Evolutionary conservation across 1,140 invertebrate genomes (phyloP).

Genomic region (Drosophila orena): DNA sequence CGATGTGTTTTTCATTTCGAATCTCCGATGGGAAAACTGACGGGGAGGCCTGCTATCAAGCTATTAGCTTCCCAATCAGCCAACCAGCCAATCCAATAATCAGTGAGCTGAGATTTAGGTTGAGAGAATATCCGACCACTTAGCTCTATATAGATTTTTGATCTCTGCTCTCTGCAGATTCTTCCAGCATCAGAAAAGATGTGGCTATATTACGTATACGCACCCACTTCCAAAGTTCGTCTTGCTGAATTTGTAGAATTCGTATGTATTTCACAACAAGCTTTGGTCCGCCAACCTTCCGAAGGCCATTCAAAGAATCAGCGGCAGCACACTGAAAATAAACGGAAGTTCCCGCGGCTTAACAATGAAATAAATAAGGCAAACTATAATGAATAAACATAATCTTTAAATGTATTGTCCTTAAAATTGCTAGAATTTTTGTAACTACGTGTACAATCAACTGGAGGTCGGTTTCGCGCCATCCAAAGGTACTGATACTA

Average conservation of each 20-base stretch:
- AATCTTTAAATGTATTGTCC: neutral
- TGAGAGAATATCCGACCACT: neutral
- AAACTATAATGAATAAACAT: too few relatives aligned
- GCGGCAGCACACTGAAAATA: constrained; percentile 7
- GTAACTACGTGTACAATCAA: too few relatives aligned
- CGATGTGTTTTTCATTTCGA: too few relatives aligned
- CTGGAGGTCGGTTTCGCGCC: too few relatives aligned
- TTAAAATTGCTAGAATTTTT: neutral
- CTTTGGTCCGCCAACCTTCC: constrained; percentile 15
- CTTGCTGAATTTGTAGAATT: constrained; percentile 1
- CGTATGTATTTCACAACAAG: constrained; percentile 32
- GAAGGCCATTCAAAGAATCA: constrained; percentile 28
- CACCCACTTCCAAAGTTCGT: constrained; percentile 2
- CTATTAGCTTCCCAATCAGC: neutral
- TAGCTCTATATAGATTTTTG: neutral
- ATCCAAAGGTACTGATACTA: neutral
- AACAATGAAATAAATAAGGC: neutral
- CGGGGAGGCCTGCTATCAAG: constrained; percentile 5
- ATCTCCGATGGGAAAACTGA: neutral
- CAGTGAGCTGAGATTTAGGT: neutral
- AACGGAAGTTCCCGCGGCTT: too few relatives aligned
- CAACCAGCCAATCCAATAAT: neutral
- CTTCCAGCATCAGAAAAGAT: constrained; percentile 14
- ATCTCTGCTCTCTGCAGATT: constrained; percentile 17
- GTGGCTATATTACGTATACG: neutral